These are phyloP conservation scores for Dallia pectoralis DNA, from an alignment of 2,797 vertebrate species.

Conservation along the genomic window DNA sequence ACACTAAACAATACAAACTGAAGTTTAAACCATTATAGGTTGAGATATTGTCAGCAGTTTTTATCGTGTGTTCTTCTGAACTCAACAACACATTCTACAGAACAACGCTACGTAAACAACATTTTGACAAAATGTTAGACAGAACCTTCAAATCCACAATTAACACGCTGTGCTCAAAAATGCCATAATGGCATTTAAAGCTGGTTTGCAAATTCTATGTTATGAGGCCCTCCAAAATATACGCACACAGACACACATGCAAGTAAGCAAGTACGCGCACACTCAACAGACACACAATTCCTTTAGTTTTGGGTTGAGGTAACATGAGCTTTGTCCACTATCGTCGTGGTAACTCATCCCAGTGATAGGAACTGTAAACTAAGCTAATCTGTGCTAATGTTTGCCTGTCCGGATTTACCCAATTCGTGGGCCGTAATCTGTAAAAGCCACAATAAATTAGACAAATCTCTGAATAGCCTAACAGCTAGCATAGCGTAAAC, in stretches of 20 bases:
- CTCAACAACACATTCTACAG: no score
- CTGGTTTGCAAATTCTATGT: no score
- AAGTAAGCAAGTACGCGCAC: background rate
- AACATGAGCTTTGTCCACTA: background rate
- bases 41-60: no score
- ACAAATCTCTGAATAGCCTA: conserved; percentile 17
- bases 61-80: no score
- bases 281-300: background rate
- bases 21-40: no score
- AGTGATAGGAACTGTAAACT: conserved; percentile 48
- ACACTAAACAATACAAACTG: no score
- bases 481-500: conserved; percentile 10
- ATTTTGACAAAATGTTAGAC: no score
- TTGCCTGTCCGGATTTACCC: conserved; percentile 61
- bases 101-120: no score
- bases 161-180: no score
- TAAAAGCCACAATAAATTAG: conserved; percentile 33
- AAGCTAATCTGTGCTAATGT: conserved; percentile 33
- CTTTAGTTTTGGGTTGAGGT: background rate
- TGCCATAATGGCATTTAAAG: no score
- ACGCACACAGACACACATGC: background rate
- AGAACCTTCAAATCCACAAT: no score
- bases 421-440: conserved; percentile 60
- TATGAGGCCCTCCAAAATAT: background rate
- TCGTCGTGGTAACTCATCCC: conserved; percentile 22